Evolutionary conservation across 1,140 invertebrate genomes (phyloP), one percentile per base, ranked within the genome.

Genomic region (Procambarus virginalis): DNA sequence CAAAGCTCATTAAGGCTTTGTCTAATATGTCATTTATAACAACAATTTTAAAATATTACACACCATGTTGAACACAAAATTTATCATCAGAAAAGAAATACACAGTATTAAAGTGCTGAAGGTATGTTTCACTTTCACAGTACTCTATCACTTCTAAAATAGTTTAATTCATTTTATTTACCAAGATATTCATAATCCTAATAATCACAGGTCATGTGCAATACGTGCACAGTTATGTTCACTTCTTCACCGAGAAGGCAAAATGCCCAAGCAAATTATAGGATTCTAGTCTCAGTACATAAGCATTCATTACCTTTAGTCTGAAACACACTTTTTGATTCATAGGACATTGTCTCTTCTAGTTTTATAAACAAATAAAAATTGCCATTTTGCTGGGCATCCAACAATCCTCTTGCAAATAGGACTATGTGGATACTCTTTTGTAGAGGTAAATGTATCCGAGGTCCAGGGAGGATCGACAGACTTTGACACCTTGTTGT

Each of bases 381-480:
- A 20, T 8, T 34, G 6, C 14, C 6, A 1, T 34, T 73, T 73
- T 73, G 5, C 68, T 45, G 68, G 68, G 20, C 68, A 73, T n/a
- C 68, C 20, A 73, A 73, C 68, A 73, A 1, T 34, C 10, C 5
- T 9, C 22, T 8, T 73, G 68, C 8, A 73, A 20, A 20, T 20
- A 68, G 55, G 20, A 80, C 73, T 89, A 89, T 49, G 81, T 76
- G 6, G 64, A 48, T 70, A 91, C 88, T 81, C 97, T 94, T 94
- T 97, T 95, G 94, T 99, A 99, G 91, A 99, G 94, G 94, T 99
- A 99, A 81, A 99, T 94, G 94, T 99, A 99, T 83, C 97, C 99
- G 78, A 99, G 95, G 94, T 99, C 97, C 94, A 97, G 98, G 83
- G 98, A 73, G 98, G 98, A 93, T 99, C 97, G 95, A 99, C 98